Conservation (phyloP, 2,797 vertebrate genomes). For the Chaetodon trifasciatus region DNA sequence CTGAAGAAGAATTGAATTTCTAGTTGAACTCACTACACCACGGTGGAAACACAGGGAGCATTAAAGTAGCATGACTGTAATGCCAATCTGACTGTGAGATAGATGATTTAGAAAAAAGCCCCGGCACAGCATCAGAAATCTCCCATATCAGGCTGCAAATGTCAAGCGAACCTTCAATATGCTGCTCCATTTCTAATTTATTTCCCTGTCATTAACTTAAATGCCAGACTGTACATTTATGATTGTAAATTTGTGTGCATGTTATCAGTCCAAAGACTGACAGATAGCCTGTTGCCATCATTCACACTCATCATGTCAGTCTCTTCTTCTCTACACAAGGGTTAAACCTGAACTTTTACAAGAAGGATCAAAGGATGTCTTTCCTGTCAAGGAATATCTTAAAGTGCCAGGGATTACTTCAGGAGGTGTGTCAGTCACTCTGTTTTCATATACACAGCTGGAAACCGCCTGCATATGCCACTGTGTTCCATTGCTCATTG, state of each 20-base stretch:
- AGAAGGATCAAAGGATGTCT: slow-evolving; percentile 17
- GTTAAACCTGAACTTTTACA: slow-evolving; percentile 27
- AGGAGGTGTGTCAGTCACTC: background rate
- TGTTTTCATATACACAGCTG: background rate
- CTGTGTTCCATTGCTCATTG: background rate
- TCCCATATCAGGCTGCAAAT: slow-evolving; percentile 71
- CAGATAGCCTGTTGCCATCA: background rate
- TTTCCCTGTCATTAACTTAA: slow-evolving; percentile 81
- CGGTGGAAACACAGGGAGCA: slow-evolving; percentile 28
- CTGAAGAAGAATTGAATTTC: background rate
- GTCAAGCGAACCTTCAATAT: slow-evolving; percentile 76
- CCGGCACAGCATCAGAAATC: slow-evolving; percentile 46
- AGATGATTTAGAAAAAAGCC: slow-evolving; percentile 32
- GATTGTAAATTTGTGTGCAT: slow-evolving; percentile 17
- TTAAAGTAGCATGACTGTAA: slow-evolving; percentile 23
- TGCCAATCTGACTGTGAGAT: slow-evolving; percentile 15
- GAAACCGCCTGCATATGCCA: background rate
- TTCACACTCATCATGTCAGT: slow-evolving; percentile 19
- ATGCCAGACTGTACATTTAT: slow-evolving; percentile 66
- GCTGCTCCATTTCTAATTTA: slow-evolving; percentile 61
- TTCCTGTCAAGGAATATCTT: background rate
- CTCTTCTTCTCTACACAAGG: slow-evolving; percentile 1
- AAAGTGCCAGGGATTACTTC: slow-evolving; percentile 13
- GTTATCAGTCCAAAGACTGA: slow-evolving; percentile 23
- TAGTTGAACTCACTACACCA: slow-evolving; percentile 11